These are phyloP conservation scores for Betta splendens DNA, from an alignment of 2,797 vertebrate species.

Conservation along the genomic window DNA sequence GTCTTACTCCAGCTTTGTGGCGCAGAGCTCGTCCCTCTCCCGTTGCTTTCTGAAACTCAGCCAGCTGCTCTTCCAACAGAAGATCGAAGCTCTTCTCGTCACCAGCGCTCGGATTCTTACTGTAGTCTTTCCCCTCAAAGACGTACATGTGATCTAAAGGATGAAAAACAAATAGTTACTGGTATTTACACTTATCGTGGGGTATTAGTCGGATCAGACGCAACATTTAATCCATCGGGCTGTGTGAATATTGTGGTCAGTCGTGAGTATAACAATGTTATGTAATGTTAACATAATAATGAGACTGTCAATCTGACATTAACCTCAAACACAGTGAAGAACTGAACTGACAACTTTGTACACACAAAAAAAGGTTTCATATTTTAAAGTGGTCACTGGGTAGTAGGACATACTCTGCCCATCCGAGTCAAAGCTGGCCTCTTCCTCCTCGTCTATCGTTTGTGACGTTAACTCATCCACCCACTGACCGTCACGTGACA, in stretches of 20 bases:
- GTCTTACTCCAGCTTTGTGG: constrained; percentile 84
- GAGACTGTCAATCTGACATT: too few relatives aligned
- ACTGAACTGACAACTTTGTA: neutral
- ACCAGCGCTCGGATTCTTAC: constrained; percentile 86
- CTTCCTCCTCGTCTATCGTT: constrained; percentile 57
- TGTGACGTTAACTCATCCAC: constrained; percentile 52
- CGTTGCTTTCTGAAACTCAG: constrained; percentile 61
- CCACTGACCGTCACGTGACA: constrained; percentile 84
- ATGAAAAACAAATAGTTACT: neutral
- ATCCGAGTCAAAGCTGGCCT: constrained; percentile 50
- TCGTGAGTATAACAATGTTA: too few relatives aligned
- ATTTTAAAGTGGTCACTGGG: neutral
- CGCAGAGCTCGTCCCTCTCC: constrained; percentile 83
- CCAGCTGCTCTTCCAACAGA: constrained; percentile 84
- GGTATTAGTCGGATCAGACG: too few relatives aligned
- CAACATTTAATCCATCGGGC: too few relatives aligned
- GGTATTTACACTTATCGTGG: neutral
- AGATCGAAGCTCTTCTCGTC: constrained; percentile 85
- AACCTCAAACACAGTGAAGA: neutral
- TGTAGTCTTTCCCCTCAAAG: constrained; percentile 95
- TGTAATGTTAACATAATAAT: too few relatives aligned
- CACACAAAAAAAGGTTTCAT: neutral
- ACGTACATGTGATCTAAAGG: constrained; percentile 89
- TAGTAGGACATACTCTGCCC: constrained; percentile 61
- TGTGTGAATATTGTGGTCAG: too few relatives aligned